phyloP scores from a whole-genome alignment of 2,888 invertebrate species.

The Nephrotoma appendiculata region DNA sequence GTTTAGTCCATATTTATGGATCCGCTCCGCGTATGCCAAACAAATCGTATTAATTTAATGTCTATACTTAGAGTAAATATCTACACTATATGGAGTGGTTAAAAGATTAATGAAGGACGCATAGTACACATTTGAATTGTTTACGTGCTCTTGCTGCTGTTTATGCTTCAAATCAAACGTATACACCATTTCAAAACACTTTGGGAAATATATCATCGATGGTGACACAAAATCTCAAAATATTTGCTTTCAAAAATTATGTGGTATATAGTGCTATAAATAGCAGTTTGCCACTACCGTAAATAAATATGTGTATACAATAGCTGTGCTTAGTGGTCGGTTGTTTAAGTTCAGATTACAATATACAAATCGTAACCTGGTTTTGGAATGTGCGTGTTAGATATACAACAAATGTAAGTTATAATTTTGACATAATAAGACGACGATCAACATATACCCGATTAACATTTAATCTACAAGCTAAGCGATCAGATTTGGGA shows the following conservation, averaged over 20 bases:
- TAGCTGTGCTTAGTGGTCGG: not conserved
- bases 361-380: not conserved
- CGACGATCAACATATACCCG: no score
- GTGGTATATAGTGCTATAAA: not conserved
- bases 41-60: not conserved
- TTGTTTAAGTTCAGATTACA: not conserved
- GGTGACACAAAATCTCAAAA: not conserved
- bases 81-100: no score
- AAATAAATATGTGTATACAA: not conserved
- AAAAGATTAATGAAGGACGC: not conserved
- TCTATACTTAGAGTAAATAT: not conserved
- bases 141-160: not conserved
- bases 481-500: not conserved
- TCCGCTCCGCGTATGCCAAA: not conserved
- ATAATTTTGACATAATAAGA: no score
- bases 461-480: no score
- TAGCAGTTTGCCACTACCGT: not conserved
- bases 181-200: not conserved
- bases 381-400: not conserved
- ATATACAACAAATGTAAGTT: not conserved
- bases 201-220: not conserved
- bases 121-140: not conserved
- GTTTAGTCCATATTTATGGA: not conserved
- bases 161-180: not conserved
- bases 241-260: not conserved